These are phyloP conservation scores for Polypedilum pembai DNA, from an alignment of 1,140 invertebrate genomes.

Conservation along the genomic window DNA sequence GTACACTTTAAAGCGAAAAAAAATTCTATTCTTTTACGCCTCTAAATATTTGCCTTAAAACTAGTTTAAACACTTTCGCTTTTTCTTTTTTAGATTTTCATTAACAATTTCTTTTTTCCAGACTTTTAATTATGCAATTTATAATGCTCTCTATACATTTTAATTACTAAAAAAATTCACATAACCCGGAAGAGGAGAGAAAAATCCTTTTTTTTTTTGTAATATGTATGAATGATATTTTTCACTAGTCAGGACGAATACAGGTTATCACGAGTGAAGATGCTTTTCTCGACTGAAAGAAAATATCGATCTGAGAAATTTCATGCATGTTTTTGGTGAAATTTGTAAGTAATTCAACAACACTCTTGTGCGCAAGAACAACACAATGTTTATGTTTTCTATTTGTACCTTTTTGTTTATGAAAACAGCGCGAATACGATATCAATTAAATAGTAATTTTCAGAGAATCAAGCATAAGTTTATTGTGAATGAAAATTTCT, in stretches of 20 bases:
- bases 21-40: background rate
- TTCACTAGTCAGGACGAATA: background rate
- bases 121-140: background rate
- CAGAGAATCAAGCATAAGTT: no score
- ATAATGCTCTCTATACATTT: background rate
- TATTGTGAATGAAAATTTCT: no score
- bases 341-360: conserved; percentile 8
- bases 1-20: background rate
- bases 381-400: background rate
- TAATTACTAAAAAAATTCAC: background rate
- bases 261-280: background rate
- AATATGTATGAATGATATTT: background rate
- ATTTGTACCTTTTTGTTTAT: conserved; percentile 1
- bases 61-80: background rate
- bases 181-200: background rate
- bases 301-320: conserved; percentile 26
- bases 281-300: conserved; percentile 21
- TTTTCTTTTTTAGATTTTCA: background rate
- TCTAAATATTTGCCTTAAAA: background rate
- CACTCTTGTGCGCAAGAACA: background rate
- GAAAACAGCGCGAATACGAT: background rate
- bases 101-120: background rate
- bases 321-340: conserved; percentile 13
- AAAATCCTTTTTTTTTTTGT: background rate
- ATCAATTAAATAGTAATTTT: no score